These are phyloP conservation scores for Agonopterix alstromeriana DNA, from an alignment of 2,888 invertebrate species.

Conservation along the genomic window DNA sequence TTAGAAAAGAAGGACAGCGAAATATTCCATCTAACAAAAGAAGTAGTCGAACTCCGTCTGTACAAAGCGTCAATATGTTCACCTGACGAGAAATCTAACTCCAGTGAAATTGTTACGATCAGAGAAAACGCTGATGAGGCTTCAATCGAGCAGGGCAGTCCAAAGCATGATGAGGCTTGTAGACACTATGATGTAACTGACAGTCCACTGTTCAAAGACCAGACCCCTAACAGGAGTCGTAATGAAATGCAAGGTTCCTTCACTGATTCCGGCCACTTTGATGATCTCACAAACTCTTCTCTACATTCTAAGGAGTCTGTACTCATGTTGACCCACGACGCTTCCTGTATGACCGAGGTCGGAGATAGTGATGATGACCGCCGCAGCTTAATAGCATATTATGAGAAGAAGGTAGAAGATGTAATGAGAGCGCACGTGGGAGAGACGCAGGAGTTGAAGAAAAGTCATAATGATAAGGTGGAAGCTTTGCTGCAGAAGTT, in stretches of 20 bases:
- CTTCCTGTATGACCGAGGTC: conserved; percentile 68
- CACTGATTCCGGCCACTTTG: conserved; percentile 91
- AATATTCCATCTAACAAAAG: conserved; percentile 85
- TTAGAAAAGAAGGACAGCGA: conserved; percentile 89
- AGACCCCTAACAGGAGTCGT: conserved; percentile 60
- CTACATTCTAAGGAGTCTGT: conserved; percentile 87
- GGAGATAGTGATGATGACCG: conserved; percentile 80
- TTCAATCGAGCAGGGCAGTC: conserved; percentile 46
- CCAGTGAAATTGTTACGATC: conserved; percentile 84
- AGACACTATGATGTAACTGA: conserved; percentile 65
- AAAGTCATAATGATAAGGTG: conserved; percentile 87
- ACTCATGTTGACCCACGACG: conserved; percentile 73
- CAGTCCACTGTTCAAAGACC: conserved; percentile 64
- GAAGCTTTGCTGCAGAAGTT: conserved; percentile 84
- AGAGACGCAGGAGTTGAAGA: conserved; percentile 86
- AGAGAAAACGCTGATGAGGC: conserved; percentile 79
- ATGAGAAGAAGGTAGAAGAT: conserved; percentile 86
- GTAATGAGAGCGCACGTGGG: conserved; percentile 77
- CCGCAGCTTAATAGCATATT: conserved; percentile 81
- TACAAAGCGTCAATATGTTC: conserved; percentile 88
- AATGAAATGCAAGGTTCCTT: conserved; percentile 86
- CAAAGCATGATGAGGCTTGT: conserved; percentile 53
- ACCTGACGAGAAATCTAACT: conserved; percentile 87
- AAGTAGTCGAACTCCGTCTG: conserved; percentile 87
- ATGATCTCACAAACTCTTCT: conserved; percentile 86